A percentile compares a stretch with the other conserved stretches of the same genome.
Conservation (phyloP, 2,888 invertebrate genomes). For the Lacanobia oleracea region DNA sequence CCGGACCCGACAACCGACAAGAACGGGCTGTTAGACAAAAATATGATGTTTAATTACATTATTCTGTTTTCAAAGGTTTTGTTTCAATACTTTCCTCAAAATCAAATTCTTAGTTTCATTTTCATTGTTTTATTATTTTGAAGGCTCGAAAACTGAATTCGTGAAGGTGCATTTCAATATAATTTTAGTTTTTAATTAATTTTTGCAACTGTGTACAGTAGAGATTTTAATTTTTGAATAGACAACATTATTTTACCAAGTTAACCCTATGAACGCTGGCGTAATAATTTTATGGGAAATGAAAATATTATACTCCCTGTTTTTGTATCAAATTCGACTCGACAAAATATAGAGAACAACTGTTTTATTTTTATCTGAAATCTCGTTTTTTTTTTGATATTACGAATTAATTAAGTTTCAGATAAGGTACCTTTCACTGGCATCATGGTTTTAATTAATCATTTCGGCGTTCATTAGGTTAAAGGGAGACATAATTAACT, state of each 20-base stretch:
- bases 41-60: no score
- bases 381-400: neutral
- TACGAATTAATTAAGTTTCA: neutral
- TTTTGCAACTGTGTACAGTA: conserved; percentile 11
- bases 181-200: conserved; percentile 7
- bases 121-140: neutral
- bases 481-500: conserved; percentile 36
- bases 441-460: conserved; percentile 15
- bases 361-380: neutral
- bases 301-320: no score
- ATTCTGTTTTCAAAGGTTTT: neutral
- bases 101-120: neutral
- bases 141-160: neutral
- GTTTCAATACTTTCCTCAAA: neutral
- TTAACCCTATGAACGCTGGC: conserved; percentile 37
- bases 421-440: conserved; percentile 29
- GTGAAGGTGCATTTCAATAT: conserved; percentile 16
- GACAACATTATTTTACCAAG: conserved; percentile 9
- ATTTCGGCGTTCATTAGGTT: conserved; percentile 41
- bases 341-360: no score
- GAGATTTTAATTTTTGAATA: conserved; percentile 14
- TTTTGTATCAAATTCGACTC: no score
- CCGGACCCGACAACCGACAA: no score
- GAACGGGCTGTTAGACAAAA: no score
- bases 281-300: no score